These are phyloP conservation scores for Rhagologus leucostigma DNA, from an alignment of 2,113 vertebrate genomes.

Conservation along the genomic window DNA sequence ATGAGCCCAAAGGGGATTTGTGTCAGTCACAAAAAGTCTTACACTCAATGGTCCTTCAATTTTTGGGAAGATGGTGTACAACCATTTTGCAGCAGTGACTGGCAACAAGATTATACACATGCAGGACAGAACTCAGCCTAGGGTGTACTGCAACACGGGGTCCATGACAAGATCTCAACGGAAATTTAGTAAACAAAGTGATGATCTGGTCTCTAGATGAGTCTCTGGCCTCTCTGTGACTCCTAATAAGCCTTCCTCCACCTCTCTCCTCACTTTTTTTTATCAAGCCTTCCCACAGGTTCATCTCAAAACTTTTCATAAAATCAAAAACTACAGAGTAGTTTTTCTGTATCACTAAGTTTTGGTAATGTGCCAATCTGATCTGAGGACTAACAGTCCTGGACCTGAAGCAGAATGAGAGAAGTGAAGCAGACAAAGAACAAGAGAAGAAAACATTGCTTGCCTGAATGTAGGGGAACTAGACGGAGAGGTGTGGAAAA, in stretches of 20 bases:
- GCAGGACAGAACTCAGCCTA: background rate
- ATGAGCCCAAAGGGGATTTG: background rate
- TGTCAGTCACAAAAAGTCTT: background rate
- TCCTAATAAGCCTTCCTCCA: background rate
- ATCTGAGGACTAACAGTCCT: background rate
- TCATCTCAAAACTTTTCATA: background rate
- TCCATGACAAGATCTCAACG: background rate
- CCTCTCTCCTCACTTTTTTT: background rate
- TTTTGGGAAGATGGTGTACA: background rate
- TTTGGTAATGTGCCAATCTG: background rate
- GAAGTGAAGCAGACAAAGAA: background rate
- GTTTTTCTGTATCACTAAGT: background rate
- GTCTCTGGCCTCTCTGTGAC: background rate
- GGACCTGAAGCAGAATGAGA: background rate
- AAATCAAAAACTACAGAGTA: background rate
- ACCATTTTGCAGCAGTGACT: background rate
- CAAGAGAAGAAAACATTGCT: background rate
- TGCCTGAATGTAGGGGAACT: background rate
- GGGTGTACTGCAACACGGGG: accelerated
- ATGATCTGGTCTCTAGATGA: background rate
- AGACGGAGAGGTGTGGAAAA: background rate
- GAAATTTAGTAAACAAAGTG: background rate
- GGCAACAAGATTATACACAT: background rate
- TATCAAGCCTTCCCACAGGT: background rate
- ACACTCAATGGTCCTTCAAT: background rate